phyloP scores from a whole-genome alignment of 1,140 invertebrate species.

The Leptonema lineaticorne region DNA sequence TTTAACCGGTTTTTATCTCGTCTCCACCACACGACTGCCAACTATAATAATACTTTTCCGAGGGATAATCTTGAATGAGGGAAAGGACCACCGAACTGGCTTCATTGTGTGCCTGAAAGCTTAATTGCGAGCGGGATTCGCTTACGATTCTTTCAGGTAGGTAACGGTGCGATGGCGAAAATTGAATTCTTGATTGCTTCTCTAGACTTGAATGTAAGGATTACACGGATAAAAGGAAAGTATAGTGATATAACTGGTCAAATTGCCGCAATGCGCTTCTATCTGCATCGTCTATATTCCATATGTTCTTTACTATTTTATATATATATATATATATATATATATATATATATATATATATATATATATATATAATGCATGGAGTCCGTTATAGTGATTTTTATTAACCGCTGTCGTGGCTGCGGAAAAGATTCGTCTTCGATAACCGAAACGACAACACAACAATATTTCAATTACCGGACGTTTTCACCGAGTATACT shows the following conservation, averaged over 20 bases:
- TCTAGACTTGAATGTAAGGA: slow-evolving; percentile 23
- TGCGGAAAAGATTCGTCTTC: not conserved
- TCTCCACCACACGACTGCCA: slow-evolving; percentile 30
- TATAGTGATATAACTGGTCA: not conserved
- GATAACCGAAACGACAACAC: too few species aligned
- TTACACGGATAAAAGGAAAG: slow-evolving; percentile 10
- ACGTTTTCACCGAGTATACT: too few species aligned
- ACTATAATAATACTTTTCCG: too few species aligned
- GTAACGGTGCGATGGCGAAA: slow-evolving; percentile 32
- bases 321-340: too few species aligned
- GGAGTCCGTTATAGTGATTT: not conserved
- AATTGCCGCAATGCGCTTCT: slow-evolving; percentile 1
- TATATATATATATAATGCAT: too few species aligned
- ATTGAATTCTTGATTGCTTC: slow-evolving; percentile 41
- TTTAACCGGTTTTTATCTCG: slow-evolving; percentile 38
- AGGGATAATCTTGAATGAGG: slow-evolving; percentile 36
- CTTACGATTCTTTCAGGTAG: slow-evolving; percentile 8
- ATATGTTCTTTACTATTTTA: not conserved
- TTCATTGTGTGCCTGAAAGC: slow-evolving; percentile 35
- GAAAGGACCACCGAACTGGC: slow-evolving; percentile 33
- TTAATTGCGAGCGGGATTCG: slow-evolving; percentile 25
- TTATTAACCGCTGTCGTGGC: not conserved
- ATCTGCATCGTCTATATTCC: not conserved
- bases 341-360: too few species aligned
- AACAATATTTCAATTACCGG: too few species aligned